phyloP scores from a whole-genome alignment of 2,113 vertebrate genomes.

The Melospiza melodia region DNA sequence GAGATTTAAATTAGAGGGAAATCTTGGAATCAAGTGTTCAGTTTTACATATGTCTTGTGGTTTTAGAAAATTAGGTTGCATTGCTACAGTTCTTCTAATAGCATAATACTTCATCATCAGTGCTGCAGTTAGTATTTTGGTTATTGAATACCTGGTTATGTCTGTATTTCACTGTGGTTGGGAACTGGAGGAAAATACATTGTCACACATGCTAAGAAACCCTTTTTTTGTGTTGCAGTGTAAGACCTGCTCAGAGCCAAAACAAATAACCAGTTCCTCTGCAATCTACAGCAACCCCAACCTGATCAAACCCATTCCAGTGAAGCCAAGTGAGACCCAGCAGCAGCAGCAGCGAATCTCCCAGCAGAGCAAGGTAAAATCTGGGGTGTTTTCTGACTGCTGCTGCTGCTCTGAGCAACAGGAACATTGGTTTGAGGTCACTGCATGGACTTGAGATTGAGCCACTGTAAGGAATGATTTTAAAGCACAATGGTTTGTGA shows the following conservation, averaged over 20 bases:
- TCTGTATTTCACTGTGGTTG: background rate
- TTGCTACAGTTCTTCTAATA: background rate
- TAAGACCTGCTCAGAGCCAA: slow-evolving; percentile 89
- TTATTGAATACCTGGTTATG: background rate
- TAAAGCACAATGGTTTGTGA: background rate
- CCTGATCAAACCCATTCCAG: slow-evolving; percentile 94
- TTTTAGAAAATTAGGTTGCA: background rate
- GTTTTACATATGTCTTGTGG: background rate
- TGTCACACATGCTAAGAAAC: background rate
- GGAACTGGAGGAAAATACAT: background rate
- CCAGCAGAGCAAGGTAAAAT: slow-evolving; percentile 69
- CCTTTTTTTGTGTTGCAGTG: slow-evolving; percentile 71
- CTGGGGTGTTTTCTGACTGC: background rate
- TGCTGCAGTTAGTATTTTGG: background rate
- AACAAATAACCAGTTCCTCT: slow-evolving; percentile 89
- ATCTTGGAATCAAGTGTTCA: background rate
- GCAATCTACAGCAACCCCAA: slow-evolving; percentile 88
- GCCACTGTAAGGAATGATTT: background rate
- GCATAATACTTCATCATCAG: background rate
- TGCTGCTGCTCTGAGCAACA: background rate
- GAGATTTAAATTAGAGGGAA: background rate
- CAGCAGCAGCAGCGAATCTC: slow-evolving; percentile 35
- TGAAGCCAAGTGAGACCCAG: slow-evolving; percentile 82
- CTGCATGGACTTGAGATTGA: background rate
- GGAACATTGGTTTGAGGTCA: background rate